Conservation (phyloP, 1,140 invertebrate species). For the Trachymyrmex septentrionalis region DNA sequence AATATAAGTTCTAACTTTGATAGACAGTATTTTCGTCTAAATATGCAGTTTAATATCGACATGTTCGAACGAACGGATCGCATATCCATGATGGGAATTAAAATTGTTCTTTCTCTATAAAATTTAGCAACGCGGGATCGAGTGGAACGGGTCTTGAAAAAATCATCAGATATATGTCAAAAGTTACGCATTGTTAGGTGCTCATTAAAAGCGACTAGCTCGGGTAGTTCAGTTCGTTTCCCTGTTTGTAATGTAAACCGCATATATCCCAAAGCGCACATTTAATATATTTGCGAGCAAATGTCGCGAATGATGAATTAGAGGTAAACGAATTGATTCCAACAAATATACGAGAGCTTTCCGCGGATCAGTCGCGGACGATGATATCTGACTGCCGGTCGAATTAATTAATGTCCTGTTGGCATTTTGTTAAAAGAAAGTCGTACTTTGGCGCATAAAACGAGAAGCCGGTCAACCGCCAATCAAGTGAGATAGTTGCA, state of each 20-base stretch:
- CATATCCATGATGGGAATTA: neutral
- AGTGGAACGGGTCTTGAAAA: slow-evolving; percentile 27
- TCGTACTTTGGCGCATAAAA: slow-evolving; percentile 34
- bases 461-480: slow-evolving; percentile 59
- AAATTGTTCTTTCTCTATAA: slow-evolving; percentile 11
- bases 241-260: slow-evolving; percentile 55
- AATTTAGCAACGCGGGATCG: neutral
- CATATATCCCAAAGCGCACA: slow-evolving; percentile 56
- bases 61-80: neutral
- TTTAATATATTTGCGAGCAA: slow-evolving; percentile 65
- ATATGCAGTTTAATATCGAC: slow-evolving; percentile 5
- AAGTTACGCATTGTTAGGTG: slow-evolving; percentile 29
- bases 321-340: slow-evolving; percentile 67
- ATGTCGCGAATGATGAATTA: slow-evolving; percentile 66
- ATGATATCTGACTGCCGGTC: slow-evolving; percentile 55
- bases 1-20: slow-evolving; percentile 7
- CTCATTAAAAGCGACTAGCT: slow-evolving; percentile 48
- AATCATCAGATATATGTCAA: slow-evolving; percentile 21
- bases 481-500: slow-evolving; percentile 49
- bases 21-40: slow-evolving; percentile 7
- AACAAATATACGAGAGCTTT: slow-evolving; percentile 60
- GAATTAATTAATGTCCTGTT: slow-evolving; percentile 59
- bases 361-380: slow-evolving; percentile 43
- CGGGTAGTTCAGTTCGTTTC: slow-evolving; percentile 53
- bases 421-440: slow-evolving; percentile 42